Percentiles rank a stretch among this genome's conserved stretches.
These are phyloP conservation scores for Telenomus remus DNA, from an alignment of 1,140 invertebrate genomes.

Conservation along the genomic window DNA sequence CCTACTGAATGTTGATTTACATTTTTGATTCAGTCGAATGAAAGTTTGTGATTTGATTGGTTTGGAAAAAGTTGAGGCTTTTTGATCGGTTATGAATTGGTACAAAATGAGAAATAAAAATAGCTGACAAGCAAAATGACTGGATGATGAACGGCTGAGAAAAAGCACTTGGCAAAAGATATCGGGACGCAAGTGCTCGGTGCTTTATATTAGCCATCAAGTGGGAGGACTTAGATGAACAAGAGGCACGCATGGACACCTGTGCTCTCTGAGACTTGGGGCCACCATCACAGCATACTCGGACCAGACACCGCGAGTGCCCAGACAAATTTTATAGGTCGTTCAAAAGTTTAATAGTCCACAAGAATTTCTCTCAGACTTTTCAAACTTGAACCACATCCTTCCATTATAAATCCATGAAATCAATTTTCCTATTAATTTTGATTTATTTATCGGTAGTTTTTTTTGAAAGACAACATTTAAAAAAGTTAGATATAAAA, in stretches of 20 bases:
- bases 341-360: slow-evolving; percentile 72
- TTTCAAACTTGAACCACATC: too few species aligned
- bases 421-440: too few species aligned
- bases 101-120: not conserved
- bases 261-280: slow-evolving; percentile 38
- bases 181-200: slow-evolving; percentile 30
- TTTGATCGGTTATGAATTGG: too few species aligned
- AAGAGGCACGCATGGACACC: slow-evolving; percentile 38
- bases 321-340: slow-evolving; percentile 76
- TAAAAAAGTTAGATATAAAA: too few species aligned
- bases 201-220: slow-evolving; percentile 46
- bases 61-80: not conserved
- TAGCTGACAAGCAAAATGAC: slow-evolving; percentile 20
- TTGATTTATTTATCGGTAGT: too few species aligned
- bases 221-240: slow-evolving; percentile 29
- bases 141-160: slow-evolving; percentile 24
- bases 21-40: too few species aligned
- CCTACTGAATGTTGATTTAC: too few species aligned
- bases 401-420: too few species aligned
- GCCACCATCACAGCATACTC: slow-evolving; percentile 65
- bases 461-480: too few species aligned
- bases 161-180: slow-evolving; percentile 14
- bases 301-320: slow-evolving; percentile 69
- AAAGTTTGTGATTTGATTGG: not conserved
- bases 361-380: slow-evolving; percentile 65